Evolutionary conservation across 2,888 invertebrate species (phyloP).

Genomic region (Artemia sp.): DNA sequence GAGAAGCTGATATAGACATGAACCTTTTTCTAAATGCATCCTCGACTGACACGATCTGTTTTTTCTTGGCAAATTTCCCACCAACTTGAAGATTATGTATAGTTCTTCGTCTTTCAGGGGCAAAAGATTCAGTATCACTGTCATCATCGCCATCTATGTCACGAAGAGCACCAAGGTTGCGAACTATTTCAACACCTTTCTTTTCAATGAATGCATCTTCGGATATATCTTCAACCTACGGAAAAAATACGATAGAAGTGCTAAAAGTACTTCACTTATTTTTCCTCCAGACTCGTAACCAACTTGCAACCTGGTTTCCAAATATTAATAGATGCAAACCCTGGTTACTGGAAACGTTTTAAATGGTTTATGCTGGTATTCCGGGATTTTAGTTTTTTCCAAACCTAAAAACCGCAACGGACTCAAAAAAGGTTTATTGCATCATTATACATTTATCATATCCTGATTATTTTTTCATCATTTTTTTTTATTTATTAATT

Average conservation of each 20-base stretch:
- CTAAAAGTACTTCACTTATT: too few species aligned
- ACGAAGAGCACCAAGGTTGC: conserved; percentile 1
- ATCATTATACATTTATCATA: too few species aligned
- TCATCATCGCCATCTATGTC: conserved; percentile 7
- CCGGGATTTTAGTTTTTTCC: too few species aligned
- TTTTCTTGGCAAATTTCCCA: not conserved
- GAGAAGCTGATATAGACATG: conserved; percentile 17
- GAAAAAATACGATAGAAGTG: too few species aligned
- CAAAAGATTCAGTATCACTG: not conserved
- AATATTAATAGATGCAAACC: not conserved
- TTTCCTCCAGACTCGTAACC: too few species aligned
- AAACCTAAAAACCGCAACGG: too few species aligned
- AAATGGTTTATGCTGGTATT: too few species aligned
- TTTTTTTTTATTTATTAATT: too few species aligned
- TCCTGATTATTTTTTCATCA: too few species aligned
- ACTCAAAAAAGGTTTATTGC: too few species aligned
- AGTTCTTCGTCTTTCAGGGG: conserved; percentile 16
- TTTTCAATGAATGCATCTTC: conserved; percentile 21
- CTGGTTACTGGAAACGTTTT: not conserved
- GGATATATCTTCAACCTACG: conserved; percentile 19
- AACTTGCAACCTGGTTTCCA: too few species aligned
- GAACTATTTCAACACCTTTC: conserved; percentile 19
- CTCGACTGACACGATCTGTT: conserved; percentile 11
- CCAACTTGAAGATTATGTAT: conserved; percentile 15
- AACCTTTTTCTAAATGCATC: conserved; percentile 19